A percentile compares a stretch with the other conserved stretches of the same genome.
Conservation (phyloP, 2,797 vertebrate species). For the Oreonectes daqikongensis region DNA sequence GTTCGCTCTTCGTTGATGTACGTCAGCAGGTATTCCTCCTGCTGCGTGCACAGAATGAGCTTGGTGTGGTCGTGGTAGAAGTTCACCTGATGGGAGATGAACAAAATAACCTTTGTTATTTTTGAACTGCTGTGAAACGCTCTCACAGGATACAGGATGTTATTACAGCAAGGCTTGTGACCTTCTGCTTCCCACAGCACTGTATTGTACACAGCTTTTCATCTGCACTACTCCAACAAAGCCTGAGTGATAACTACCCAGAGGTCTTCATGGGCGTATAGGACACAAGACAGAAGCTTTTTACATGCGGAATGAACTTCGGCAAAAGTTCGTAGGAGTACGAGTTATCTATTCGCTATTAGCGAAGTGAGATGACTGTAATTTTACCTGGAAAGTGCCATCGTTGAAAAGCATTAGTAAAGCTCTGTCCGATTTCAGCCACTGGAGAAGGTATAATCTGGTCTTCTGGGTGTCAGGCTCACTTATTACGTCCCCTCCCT, state of each 20-base stretch:
- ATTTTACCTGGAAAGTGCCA: conserved; percentile 96
- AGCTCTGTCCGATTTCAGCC: conserved; percentile 98
- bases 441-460: conserved; percentile 94
- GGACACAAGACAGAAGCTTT: not conserved
- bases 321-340: not conserved
- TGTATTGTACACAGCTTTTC: conserved; percentile 40
- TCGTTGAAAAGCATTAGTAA: conserved; percentile 99
- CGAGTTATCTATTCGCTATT: not conserved
- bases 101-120: conserved; percentile 43
- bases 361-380: not conserved
- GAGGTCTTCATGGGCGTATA: not conserved
- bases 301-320: conserved; percentile 8
- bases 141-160: conserved; percentile 42
- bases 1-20: conserved; percentile 97
- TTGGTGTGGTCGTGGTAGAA: conserved; percentile 99
- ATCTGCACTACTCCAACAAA: conserved; percentile 9
- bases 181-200: conserved; percentile 37
- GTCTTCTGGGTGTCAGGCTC: conserved; percentile 86
- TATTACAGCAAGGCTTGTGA: conserved; percentile 41
- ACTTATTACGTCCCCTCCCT: conserved; percentile 93
- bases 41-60: conserved; percentile 93
- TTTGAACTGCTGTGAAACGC: conserved; percentile 15
- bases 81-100: conserved; percentile 84
- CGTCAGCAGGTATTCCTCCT: conserved; percentile 90
- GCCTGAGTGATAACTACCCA: conserved; percentile 37